Percentiles rank a stretch among this genome's conserved stretches.
These are phyloP conservation scores for Stercorarius parasiticus DNA, from an alignment of 2,113 vertebrate genomes.

Conservation along the genomic window DNA sequence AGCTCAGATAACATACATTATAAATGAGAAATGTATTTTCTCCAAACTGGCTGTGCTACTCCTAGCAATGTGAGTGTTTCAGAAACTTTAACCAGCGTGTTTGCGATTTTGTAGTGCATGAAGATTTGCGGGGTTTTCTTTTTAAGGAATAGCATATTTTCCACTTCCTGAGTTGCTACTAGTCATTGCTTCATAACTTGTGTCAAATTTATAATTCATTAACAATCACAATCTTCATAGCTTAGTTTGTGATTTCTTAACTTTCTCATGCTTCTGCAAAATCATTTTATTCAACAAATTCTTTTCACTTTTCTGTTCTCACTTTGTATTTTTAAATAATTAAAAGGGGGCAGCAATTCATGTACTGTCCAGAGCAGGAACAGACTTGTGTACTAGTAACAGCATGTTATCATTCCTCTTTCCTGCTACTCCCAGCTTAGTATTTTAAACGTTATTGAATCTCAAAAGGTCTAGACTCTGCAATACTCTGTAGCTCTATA, in stretches of 20 bases:
- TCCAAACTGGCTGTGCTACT: neutral
- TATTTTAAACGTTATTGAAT: neutral
- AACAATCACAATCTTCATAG: neutral
- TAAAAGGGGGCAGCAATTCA: neutral
- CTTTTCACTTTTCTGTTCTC: neutral
- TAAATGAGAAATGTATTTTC: neutral
- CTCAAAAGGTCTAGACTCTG: neutral
- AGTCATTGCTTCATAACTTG: neutral
- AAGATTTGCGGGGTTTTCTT: neutral
- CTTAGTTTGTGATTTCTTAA: neutral
- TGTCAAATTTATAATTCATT: slow-evolving; percentile 25
- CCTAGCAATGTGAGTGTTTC: neutral
- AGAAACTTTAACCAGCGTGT: neutral
- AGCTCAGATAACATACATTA: neutral
- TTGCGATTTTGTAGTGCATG: neutral
- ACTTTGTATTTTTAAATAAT: neutral
- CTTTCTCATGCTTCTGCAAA: neutral
- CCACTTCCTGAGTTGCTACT: neutral
- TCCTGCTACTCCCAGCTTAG: neutral
- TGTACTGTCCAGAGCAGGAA: neutral
- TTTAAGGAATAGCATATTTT: neutral
- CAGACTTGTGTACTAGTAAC: neutral
- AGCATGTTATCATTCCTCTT: neutral
- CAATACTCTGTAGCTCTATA: neutral
- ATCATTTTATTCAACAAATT: neutral